phyloP scores from a whole-genome alignment of 2,113 vertebrate species.

The Ammodramus savannarum region DNA sequence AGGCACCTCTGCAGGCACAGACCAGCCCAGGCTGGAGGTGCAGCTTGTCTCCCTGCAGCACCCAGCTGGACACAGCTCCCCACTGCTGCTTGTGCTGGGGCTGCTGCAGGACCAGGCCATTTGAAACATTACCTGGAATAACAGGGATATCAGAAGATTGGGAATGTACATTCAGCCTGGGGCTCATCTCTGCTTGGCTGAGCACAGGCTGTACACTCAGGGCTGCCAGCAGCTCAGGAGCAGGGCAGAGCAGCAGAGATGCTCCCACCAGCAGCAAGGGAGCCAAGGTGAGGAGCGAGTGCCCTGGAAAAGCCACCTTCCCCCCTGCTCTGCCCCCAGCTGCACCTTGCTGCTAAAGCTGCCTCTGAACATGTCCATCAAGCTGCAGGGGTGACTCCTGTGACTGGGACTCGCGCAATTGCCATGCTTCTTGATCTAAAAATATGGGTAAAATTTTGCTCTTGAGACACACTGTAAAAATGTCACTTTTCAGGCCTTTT shows the following conservation, averaged over 20 bases:
- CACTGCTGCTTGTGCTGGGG: fast-evolving
- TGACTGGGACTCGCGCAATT: fast-evolving
- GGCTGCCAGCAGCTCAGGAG: background rate
- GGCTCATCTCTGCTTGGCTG: background rate
- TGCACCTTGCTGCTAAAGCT: background rate
- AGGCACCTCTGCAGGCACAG: fast-evolving
- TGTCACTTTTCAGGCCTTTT: background rate
- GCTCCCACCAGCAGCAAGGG: background rate
- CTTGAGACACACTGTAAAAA: background rate
- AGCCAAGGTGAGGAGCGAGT: background rate
- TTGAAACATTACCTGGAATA: background rate
- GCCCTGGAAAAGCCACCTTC: background rate
- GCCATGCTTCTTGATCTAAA: background rate
- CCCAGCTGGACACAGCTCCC: fast-evolving
- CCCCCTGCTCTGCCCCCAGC: fast-evolving
- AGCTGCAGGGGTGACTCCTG: background rate
- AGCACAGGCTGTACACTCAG: background rate
- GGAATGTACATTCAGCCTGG: background rate
- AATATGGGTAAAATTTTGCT: background rate
- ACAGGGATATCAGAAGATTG: background rate
- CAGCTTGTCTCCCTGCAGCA: background rate
- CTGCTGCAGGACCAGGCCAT: background rate
- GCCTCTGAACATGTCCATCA: background rate
- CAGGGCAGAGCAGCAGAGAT: background rate
- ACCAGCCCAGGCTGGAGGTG: background rate